Conservation (phyloP, 2,113 vertebrate species). For the Nesospiza acunhae region DNA sequence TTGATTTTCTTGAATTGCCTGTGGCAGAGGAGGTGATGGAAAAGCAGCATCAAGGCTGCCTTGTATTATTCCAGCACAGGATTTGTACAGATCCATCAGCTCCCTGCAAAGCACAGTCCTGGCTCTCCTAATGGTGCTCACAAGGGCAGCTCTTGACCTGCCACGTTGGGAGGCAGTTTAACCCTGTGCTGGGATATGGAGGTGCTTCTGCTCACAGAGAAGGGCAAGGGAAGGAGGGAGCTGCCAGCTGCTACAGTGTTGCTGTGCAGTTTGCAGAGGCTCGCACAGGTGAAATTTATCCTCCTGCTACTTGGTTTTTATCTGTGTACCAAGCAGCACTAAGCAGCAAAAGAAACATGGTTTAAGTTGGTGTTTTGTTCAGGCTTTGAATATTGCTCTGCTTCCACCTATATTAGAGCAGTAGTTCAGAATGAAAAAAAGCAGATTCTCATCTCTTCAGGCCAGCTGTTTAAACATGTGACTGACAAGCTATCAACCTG, state of each 20-base stretch:
- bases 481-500: not conserved
- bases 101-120: not conserved
- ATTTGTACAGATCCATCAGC: not conserved
- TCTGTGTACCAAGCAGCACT: not conserved
- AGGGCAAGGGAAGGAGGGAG: not conserved
- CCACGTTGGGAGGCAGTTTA: rapidly evolving
- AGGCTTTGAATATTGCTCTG: not conserved
- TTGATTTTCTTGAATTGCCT: not conserved
- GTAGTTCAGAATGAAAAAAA: not conserved
- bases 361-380: not conserved
- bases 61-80: not conserved
- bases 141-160: not conserved
- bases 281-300: not conserved
- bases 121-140: not conserved
- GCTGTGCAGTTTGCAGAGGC: not conserved
- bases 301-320: not conserved
- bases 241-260: not conserved
- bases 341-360: not conserved
- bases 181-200: rapidly evolving
- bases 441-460: not conserved
- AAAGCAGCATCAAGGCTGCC: not conserved
- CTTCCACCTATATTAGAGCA: not conserved
- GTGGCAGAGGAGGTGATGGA: not conserved
- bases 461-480: not conserved
- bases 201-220: not conserved